Conservation (phyloP, 2,888 invertebrate genomes). For the Atrina japonica region DNA sequence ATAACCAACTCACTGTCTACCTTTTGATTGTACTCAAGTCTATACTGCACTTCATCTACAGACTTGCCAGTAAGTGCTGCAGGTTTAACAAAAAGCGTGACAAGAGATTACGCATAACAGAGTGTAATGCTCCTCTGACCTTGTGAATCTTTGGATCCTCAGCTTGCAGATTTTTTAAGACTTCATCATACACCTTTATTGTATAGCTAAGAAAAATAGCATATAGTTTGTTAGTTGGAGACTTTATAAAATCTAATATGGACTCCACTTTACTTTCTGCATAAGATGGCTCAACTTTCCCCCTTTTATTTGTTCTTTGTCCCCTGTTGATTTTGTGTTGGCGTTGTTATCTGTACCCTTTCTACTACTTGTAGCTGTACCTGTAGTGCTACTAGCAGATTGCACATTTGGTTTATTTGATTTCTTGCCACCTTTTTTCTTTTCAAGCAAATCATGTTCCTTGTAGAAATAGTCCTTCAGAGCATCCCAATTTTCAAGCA, state of each 20-base stretch:
- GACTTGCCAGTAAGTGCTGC: constrained; percentile 19
- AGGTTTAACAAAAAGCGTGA: constrained; percentile 39
- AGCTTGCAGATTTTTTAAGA: constrained; percentile 34
- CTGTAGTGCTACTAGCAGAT: background rate
- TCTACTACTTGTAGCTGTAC: background rate
- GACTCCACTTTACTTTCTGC: constrained; percentile 38
- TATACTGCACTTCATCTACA: constrained; percentile 23
- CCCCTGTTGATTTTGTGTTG: background rate
- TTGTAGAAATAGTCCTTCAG: constrained; percentile 36
- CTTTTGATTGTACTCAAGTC: constrained; percentile 24
- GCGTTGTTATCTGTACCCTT: background rate
- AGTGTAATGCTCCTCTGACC: constrained; percentile 23
- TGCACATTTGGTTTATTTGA: background rate
- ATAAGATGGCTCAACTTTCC: constrained; percentile 23
- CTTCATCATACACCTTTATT: constrained; percentile 43
- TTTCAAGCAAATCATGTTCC: constrained; percentile 19
- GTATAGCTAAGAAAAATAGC: constrained; percentile 42
- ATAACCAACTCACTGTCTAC: constrained; percentile 28
- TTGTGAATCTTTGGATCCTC: constrained; percentile 46
- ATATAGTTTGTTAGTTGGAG: constrained; percentile 47
- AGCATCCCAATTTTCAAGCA: constrained; percentile 45
- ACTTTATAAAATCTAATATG: constrained; percentile 34
- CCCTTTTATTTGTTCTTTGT: background rate
- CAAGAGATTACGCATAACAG: constrained; percentile 24
- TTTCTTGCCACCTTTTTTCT: constrained; percentile 6